phyloP scores from a whole-genome alignment of 2,888 invertebrate species.

The Athripsodes cinereus region DNA sequence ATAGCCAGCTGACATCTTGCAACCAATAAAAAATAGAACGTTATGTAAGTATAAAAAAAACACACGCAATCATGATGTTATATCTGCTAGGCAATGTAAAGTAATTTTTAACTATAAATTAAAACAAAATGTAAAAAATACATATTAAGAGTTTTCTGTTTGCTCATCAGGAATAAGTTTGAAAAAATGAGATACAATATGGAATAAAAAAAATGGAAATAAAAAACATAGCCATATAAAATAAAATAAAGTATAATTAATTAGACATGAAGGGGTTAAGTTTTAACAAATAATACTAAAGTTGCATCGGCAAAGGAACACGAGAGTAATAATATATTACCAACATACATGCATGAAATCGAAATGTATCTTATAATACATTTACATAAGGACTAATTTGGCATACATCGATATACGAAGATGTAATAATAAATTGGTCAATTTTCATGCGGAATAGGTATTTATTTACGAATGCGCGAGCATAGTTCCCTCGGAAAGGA shows the following conservation, averaged over 20 bases:
- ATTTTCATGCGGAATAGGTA: not conserved
- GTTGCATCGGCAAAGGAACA: not conserved
- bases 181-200: too few species aligned
- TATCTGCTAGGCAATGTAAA: too few species aligned
- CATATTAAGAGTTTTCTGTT: too few species aligned
- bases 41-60: too few species aligned
- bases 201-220: too few species aligned
- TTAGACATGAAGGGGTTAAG: not conserved
- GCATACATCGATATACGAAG: not conserved
- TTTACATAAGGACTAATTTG: conserved; percentile 1
- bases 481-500: not conserved
- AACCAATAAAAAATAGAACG: too few species aligned
- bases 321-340: not conserved
- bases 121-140: too few species aligned
- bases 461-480: not conserved
- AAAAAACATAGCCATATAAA: too few species aligned
- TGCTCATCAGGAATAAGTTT: too few species aligned
- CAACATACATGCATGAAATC: not conserved
- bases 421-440: not conserved
- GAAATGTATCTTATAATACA: not conserved
- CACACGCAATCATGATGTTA: too few species aligned
- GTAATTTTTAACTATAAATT: too few species aligned
- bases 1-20: too few species aligned
- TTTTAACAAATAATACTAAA: not conserved
- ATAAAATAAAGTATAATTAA: not conserved